Conservation (phyloP, 2,888 invertebrate species). For the Acronicta psi region DNA sequence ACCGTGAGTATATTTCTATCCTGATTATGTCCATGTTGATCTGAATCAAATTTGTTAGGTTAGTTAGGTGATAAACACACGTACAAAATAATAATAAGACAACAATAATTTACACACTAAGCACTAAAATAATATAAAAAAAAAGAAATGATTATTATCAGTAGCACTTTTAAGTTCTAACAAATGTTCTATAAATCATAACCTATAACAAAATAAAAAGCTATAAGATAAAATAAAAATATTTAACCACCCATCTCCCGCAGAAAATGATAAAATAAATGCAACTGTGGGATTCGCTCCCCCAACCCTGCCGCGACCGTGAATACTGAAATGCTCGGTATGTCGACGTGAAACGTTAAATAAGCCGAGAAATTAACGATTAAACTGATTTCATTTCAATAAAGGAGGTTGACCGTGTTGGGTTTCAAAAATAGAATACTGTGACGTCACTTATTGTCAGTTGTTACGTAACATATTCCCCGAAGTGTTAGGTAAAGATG, state of each 20-base stretch:
- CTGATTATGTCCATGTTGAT: conserved; percentile 39
- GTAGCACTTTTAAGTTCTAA: too few relatives aligned
- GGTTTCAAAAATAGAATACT: not conserved
- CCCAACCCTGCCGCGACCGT: conserved; percentile 8
- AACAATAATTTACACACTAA: too few relatives aligned
- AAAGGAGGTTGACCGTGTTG: conserved; percentile 19
- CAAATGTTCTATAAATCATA: not conserved
- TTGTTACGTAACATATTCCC: too few relatives aligned
- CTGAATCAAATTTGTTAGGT: conserved; percentile 6
- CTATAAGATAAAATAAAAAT: conserved; percentile 11
- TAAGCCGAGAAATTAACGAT: conserved; percentile 40
- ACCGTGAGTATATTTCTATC: conserved; percentile 54
- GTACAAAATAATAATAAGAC: too few relatives aligned
- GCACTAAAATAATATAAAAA: too few relatives aligned
- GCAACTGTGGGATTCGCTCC: conserved; percentile 14
- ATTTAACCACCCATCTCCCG: conserved; percentile 7
- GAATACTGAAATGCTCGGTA: conserved; percentile 28
- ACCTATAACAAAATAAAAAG: not conserved
- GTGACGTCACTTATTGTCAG: not conserved
- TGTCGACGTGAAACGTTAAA: conserved; percentile 38
- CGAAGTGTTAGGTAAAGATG: too few relatives aligned
- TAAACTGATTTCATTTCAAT: conserved; percentile 26
- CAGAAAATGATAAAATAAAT: conserved; percentile 35
- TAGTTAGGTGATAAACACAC: too few relatives aligned
- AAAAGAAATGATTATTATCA: too few relatives aligned